Conservation (phyloP, 2,888 invertebrate genomes). For the Drosophila meridionalis region DNA sequence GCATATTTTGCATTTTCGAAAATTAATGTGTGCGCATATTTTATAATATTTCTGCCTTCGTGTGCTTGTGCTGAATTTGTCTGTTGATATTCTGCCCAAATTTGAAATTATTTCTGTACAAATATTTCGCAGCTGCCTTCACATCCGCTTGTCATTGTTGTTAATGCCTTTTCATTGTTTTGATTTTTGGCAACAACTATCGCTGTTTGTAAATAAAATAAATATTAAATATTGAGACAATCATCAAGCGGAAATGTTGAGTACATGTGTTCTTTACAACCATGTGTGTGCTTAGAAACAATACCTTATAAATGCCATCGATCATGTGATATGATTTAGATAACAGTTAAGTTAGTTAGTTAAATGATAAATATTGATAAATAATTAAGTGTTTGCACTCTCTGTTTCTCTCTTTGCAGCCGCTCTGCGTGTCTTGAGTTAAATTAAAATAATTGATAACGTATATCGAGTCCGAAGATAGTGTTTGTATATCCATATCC, state of each 20-base stretch:
- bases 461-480: slow-evolving; percentile 6
- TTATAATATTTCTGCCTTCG: slow-evolving; percentile 7
- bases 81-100: slow-evolving; percentile 31
- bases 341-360: slow-evolving; percentile 4
- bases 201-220: neutral
- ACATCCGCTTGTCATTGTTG: slow-evolving; percentile 26
- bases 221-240: slow-evolving; percentile 15
- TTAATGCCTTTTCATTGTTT: slow-evolving; percentile 9
- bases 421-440: slow-evolving; percentile 16
- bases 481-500: slow-evolving; percentile 8
- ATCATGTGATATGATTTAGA: slow-evolving; percentile 25
- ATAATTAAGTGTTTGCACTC: neutral
- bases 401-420: slow-evolving; percentile 42
- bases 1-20: slow-evolving; percentile 4
- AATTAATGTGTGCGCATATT: slow-evolving; percentile 19
- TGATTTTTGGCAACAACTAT: slow-evolving; percentile 18
- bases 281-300: slow-evolving; percentile 17
- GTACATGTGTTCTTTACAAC: neutral
- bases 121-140: slow-evolving; percentile 27
- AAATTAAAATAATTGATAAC: slow-evolving; percentile 4
- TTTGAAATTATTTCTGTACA: slow-evolving; percentile 23
- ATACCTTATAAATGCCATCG: slow-evolving; percentile 23
- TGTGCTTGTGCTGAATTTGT: neutral
- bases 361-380: neutral
- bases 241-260: neutral